Conservation (phyloP, 2,797 vertebrate genomes). For the Parauchenoglanis ngamensis region DNA sequence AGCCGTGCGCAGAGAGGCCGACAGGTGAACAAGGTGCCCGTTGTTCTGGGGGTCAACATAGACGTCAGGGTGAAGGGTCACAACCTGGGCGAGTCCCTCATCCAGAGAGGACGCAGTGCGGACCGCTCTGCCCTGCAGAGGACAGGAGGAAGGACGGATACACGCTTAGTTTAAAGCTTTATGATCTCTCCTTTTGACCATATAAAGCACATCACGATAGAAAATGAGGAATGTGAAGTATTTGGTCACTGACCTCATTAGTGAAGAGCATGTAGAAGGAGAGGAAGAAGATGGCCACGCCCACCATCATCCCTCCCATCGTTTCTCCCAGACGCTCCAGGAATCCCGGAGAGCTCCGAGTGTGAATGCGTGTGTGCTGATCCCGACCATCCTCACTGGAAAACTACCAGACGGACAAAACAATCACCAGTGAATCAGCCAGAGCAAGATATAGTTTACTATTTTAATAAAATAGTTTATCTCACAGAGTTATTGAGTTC, state of each 20-base stretch:
- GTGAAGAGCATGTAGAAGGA: slow-evolving; percentile 93
- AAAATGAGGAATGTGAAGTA: background rate
- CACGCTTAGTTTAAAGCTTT: background rate
- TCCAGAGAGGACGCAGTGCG: slow-evolving; percentile 82
- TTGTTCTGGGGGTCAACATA: slow-evolving; percentile 80
- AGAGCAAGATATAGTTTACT: too few species aligned
- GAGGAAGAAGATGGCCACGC: slow-evolving; percentile 81
- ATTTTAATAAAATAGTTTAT: background rate
- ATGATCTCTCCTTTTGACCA: background rate
- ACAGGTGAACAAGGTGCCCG: slow-evolving; percentile 83
- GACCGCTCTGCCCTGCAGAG: slow-evolving; percentile 82
- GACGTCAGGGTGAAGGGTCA: slow-evolving; percentile 74
- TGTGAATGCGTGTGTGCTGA: slow-evolving; percentile 76
- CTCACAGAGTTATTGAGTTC: background rate
- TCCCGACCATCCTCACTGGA: slow-evolving; percentile 55
- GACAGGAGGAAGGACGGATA: background rate
- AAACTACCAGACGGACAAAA: slow-evolving; percentile 56
- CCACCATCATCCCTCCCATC: slow-evolving; percentile 83
- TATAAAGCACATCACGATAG: background rate
- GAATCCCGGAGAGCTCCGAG: slow-evolving; percentile 81
- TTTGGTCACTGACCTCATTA: slow-evolving; percentile 83
- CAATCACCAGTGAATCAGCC: background rate
- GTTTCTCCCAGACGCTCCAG: slow-evolving; percentile 89
- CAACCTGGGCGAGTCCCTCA: slow-evolving; percentile 87
- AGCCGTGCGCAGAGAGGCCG: slow-evolving; percentile 78